Base-by-base conservation (phyloP, 2,113 vertebrate species). In the Ceratotherium simum region DNA sequence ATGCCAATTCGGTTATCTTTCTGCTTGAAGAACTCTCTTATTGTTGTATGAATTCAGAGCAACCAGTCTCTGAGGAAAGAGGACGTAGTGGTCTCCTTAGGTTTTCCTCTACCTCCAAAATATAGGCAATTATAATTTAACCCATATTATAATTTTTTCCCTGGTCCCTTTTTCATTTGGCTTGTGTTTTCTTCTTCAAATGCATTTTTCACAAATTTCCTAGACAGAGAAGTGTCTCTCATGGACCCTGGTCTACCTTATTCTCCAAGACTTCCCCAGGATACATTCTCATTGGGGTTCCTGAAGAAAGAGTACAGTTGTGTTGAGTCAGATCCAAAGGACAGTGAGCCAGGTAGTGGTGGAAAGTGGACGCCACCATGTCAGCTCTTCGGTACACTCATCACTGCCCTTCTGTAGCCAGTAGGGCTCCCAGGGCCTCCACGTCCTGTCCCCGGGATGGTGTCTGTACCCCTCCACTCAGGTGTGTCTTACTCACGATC, bases 141-240 rank as follows among this genome's bases (percentile, higher is more conserved):
- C 76, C 64, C 31, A 20, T 27, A 17, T n/a, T 83, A 4, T 51
- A 48, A n/a, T 39, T 84, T 94, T 81, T 69, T 9, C 31, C 25
- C 51, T 56, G 60, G 18, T 85, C 93, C 27, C 14, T 58, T 94
- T 89, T 82, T 69, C 42, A 51, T 69, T 86, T 69, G 18, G 31
- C 72, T n/a, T 96, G 21, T 76, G 14, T 87, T 93, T 67, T 81
- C 65, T 58, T 90, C 69, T 89, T 94, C 90, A 81, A 69, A 48
- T 56, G 20, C 84, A 81, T 75, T 56, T 73, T 75, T 64, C 25
- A 72, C 29, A 67, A 48, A 29, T 87, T 88, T 91, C 60, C n/a
- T 81, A 84, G 62, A 18, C 36, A n/a, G 42, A 84, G 18, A 76
- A 69, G 42, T 91, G 3, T 94, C 67, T 95, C 70, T 90, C 12